Base-by-base conservation (phyloP, 2,888 invertebrate species). In the Elysia crispata region DNA sequence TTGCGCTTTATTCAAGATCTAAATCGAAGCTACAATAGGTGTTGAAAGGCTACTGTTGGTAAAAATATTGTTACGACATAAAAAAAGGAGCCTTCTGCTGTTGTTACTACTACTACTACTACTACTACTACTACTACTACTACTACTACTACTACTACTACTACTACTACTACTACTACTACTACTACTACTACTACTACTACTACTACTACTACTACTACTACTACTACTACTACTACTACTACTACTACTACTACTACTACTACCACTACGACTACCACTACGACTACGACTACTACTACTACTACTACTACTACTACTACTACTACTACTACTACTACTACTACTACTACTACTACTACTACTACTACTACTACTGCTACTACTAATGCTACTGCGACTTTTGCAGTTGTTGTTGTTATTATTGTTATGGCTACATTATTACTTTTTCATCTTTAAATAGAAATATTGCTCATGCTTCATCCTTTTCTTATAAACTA, bases 271-370 rank as follows among this genome's bases (percentile, higher is more conserved):
- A 30, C 67, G 5, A 67, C 3, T 28, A 30, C 67, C n/a, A 5
- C 67, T 13, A 30, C 15, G 15, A 30, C 67, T n/a, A n/a, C n/a
- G n/a, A n/a, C n/a, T n/a, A n/a, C n/a, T n/a, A n/a, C n/a, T n/a
- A n/a, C n/a, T n/a, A 30, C 1, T 31, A 67, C 67, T 31, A 30
- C 67, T 0, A 67, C 30, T 1, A 13, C 67, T 31, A 30, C 67
- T 31, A 30, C 67, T 67, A n/a, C 31, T 67, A 30, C 30, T 30
- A 30, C 67, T 67, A 30, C 67, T 30, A 67, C 67, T 67, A 13
- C 31, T 67, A 30, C 67, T 67, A 30, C 67, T 67, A 67, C 67
- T 67, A 30, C 67, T 67, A 30, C 67, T 67, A 67, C 67, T 67
- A 67, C 67, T 67, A 30, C 30, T 67, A 30, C 67, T 67, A 13